Percentiles rank a stretch among this genome's conserved stretches.
Conservation (phyloP, 1,140 invertebrate species). For the Tachypleus tridentatus region DNA sequence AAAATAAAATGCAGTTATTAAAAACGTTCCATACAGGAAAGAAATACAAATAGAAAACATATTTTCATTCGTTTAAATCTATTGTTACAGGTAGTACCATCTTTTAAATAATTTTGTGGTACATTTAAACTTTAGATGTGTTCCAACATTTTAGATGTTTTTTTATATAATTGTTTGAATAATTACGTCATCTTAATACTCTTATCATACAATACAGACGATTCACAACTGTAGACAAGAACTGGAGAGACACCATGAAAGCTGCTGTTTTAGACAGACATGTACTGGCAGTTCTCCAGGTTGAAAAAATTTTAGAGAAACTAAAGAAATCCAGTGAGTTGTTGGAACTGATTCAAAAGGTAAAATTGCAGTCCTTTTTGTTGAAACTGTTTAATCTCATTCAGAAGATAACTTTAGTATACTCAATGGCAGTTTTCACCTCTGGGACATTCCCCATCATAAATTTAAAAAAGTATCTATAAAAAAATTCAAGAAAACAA, state of each 20-base stretch:
- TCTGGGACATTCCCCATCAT: no score
- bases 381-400: not conserved
- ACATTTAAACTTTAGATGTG: not conserved
- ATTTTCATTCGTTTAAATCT: not conserved
- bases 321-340: slow-evolving; percentile 78
- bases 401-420: no score
- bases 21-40: no score
- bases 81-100: not conserved
- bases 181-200: no score
- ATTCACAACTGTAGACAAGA: slow-evolving; percentile 31
- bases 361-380: not conserved
- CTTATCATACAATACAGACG: slow-evolving; percentile 17
- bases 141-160: slow-evolving; percentile 2
- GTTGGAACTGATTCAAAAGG: slow-evolving; percentile 28
- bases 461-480: no score
- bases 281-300: slow-evolving; percentile 72
- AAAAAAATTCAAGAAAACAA: no score
- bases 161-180: not conserved
- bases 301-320: slow-evolving; percentile 82
- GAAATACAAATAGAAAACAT: not conserved
- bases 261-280: slow-evolving; percentile 58
- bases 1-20: no score
- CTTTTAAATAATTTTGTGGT: no score
- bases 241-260: slow-evolving; percentile 91
- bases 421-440: no score